These are phyloP conservation scores for Synergus umbraculus DNA, from an alignment of 2,888 invertebrate genomes.

Conservation along the genomic window DNA sequence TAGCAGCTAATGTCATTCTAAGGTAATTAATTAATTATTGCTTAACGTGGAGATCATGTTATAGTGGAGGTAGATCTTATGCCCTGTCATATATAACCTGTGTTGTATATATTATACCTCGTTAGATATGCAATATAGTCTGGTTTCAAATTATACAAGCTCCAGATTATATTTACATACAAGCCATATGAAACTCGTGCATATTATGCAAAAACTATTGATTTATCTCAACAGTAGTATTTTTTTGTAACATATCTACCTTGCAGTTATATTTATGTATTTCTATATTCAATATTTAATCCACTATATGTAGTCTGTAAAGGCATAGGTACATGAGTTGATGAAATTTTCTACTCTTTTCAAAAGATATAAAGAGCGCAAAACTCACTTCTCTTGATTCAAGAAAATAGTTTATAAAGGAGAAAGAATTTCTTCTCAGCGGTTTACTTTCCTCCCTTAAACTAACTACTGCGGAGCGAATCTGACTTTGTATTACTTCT, in stretches of 20 bases:
- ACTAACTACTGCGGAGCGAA: background rate
- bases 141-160: background rate
- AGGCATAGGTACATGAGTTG: background rate
- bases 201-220: background rate
- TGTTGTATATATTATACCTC: background rate
- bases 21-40: conserved; percentile 35
- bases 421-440: conserved; percentile 8
- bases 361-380: background rate
- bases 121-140: background rate
- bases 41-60: background rate
- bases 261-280: no score
- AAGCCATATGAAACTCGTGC: background rate
- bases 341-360: background rate
- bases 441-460: conserved; percentile 20
- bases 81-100: background rate
- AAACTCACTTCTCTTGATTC: background rate
- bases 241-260: background rate
- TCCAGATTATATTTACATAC: background rate
- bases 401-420: conserved; percentile 17
- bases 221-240: background rate
- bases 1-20: conserved; percentile 20
- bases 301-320: no score
- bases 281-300: no score
- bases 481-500: conserved; percentile 11
- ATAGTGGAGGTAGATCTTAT: background rate